A percentile compares a stretch with the other conserved stretches of the same genome.
These are phyloP conservation scores for Elephantulus edwardii DNA, from an alignment of 2,113 vertebrate species.

Conservation along the genomic window DNA sequence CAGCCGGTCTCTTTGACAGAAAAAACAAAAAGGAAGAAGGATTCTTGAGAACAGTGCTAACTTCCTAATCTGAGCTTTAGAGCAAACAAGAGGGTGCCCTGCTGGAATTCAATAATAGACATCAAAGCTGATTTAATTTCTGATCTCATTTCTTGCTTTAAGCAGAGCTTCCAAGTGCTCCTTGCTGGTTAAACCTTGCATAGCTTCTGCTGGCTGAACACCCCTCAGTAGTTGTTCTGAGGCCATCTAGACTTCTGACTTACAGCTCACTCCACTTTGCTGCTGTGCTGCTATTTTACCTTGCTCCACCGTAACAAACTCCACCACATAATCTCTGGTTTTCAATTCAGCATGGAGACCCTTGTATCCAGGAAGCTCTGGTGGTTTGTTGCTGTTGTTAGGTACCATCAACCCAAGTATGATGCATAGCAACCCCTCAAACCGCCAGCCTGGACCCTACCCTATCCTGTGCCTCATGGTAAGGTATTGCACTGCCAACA, in stretches of 20 bases:
- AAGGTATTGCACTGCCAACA: too few relatives aligned
- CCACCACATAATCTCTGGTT: background rate
- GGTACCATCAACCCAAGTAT: too few relatives aligned
- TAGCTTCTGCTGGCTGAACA: background rate
- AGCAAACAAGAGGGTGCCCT: background rate
- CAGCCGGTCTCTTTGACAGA: background rate
- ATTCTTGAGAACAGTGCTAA: background rate
- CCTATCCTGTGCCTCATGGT: too few relatives aligned
- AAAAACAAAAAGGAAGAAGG: background rate
- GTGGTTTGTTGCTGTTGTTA: too few relatives aligned
- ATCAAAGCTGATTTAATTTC: background rate
- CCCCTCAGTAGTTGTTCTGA: background rate
- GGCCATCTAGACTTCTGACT: background rate
- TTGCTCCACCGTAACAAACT: background rate
- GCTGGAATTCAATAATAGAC: background rate
- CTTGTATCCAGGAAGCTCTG: too few relatives aligned
- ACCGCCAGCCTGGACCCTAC: too few relatives aligned
- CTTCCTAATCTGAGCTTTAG: background rate
- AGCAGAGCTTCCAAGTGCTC: background rate
- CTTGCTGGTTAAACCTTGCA: background rate
- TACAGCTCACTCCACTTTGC: background rate
- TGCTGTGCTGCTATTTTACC: background rate
- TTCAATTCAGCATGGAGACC: background rate
- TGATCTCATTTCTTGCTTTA: background rate
- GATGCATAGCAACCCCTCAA: too few relatives aligned